phyloP scores from a whole-genome alignment of 2,888 invertebrate genomes.

The Cacoxenus indagator region DNA sequence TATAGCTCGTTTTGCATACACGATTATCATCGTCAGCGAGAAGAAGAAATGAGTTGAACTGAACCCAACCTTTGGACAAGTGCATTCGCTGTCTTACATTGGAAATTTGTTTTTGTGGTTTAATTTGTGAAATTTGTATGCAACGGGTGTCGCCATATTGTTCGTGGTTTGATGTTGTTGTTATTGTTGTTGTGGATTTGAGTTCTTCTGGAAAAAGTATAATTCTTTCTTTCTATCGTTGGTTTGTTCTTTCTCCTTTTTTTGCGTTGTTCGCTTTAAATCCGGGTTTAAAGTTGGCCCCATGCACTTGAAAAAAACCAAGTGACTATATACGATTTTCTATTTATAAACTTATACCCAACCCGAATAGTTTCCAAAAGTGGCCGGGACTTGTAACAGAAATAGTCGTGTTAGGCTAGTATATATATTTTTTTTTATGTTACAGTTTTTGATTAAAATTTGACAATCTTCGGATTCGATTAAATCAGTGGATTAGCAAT shows the following conservation, averaged over 20 bases:
- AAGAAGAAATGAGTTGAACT: constrained; percentile 28
- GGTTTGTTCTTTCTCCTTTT: constrained; percentile 53
- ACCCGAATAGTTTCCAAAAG: too few species aligned
- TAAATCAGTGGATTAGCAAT: too few species aligned
- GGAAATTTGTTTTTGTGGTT: constrained; percentile 54
- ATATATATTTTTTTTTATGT: too few species aligned
- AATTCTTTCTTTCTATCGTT: constrained; percentile 48
- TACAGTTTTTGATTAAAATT: too few species aligned
- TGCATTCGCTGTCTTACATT: constrained; percentile 50
- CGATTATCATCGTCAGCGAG: constrained; percentile 33
- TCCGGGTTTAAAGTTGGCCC: constrained; percentile 56
- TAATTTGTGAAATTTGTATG: constrained; percentile 58
- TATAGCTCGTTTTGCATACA: constrained; percentile 50
- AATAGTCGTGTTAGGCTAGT: too few species aligned
- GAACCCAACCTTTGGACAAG: constrained; percentile 54
- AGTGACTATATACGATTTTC: neutral
- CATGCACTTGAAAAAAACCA: constrained; percentile 45
- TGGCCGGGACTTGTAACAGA: too few species aligned
- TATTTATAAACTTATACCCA: too few species aligned
- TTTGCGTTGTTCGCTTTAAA: constrained; percentile 48
- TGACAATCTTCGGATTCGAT: too few species aligned
- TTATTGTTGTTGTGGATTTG: constrained; percentile 16
- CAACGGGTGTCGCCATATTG: constrained; percentile 41
- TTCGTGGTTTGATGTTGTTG: constrained; percentile 39
- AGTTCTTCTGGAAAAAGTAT: constrained; percentile 56